Percentiles rank a stretch among this genome's conserved stretches.
Conservation (phyloP, 2,888 invertebrate genomes). For the Tubulanus polymorphus region DNA sequence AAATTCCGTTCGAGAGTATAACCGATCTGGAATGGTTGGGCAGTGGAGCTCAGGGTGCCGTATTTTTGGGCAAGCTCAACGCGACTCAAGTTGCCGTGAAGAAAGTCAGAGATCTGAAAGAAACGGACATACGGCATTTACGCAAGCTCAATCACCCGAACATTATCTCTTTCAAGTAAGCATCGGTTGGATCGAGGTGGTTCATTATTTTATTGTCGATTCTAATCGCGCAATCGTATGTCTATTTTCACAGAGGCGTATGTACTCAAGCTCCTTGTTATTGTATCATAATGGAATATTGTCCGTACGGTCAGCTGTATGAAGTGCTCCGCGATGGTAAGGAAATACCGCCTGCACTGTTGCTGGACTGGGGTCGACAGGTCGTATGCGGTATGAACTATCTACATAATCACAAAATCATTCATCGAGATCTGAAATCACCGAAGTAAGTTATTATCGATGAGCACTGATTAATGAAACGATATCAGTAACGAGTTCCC, state of each 20-base stretch:
- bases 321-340: conserved; percentile 81
- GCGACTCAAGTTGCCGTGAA: conserved; percentile 88
- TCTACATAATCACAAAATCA: conserved; percentile 91
- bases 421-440: conserved; percentile 97
- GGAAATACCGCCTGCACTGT: conserved; percentile 76
- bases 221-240: not conserved
- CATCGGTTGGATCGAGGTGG: conserved; percentile 10
- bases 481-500: too few relatives aligned
- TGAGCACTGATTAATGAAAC: too few relatives aligned
- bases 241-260: conserved; percentile 68
- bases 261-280: conserved; percentile 88
- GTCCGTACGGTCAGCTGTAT: conserved; percentile 90
- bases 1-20: conserved; percentile 87
- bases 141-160: conserved; percentile 92
- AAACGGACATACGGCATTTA: conserved; percentile 88
- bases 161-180: conserved; percentile 75
- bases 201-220: not conserved
- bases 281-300: conserved; percentile 98
- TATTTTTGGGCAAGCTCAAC: conserved; percentile 79
- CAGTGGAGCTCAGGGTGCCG: conserved; percentile 93
- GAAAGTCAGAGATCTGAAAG: conserved; percentile 85
- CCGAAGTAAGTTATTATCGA: conserved; percentile 80
- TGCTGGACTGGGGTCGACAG: conserved; percentile 90
- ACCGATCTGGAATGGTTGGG: conserved; percentile 86
- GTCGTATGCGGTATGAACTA: conserved; percentile 96